Evolutionary conservation across 2,113 vertebrate genomes (phyloP).

Genomic region (Dipodomys ordii): DNA sequence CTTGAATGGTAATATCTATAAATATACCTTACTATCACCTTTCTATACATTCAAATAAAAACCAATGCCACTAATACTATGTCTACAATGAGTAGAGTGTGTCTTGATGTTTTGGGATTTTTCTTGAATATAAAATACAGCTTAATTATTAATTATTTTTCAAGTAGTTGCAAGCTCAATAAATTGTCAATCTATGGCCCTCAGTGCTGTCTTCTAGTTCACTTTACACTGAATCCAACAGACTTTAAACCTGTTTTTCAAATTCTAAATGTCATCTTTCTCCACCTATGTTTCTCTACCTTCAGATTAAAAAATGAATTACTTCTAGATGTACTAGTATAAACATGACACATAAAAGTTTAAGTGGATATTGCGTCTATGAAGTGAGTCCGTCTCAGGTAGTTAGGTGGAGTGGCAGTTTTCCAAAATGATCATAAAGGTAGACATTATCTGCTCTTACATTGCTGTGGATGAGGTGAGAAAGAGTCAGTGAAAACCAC

Average conservation of each 20-base stretch:
- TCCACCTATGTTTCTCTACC: not conserved
- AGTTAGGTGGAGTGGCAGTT: not conserved
- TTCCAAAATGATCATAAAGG: not conserved
- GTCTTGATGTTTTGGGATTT: conserved; percentile 29
- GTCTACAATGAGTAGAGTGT: not conserved
- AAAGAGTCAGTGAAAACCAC: not conserved
- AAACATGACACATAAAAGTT: not conserved
- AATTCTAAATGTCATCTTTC: not conserved
- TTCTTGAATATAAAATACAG: conserved; percentile 60
- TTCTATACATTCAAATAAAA: conserved; percentile 36
- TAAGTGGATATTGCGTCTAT: not conserved
- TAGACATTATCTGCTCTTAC: not conserved
- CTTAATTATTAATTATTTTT: conserved; percentile 39
- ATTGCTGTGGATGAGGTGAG: not conserved
- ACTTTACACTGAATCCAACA: not conserved
- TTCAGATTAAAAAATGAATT: conserved; percentile 52
- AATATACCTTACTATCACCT: not conserved
- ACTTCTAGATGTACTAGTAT: conserved; percentile 31
- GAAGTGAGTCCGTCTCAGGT: not conserved
- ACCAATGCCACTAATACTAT: conserved; percentile 17
- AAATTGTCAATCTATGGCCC: not conserved
- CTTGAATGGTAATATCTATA: not conserved
- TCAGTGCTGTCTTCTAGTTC: not conserved
- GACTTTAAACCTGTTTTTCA: not conserved
- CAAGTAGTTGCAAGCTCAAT: conserved; percentile 23